Conservation (phyloP, 1,140 invertebrate species). For the Pogonomyrmex californicus region DNA sequence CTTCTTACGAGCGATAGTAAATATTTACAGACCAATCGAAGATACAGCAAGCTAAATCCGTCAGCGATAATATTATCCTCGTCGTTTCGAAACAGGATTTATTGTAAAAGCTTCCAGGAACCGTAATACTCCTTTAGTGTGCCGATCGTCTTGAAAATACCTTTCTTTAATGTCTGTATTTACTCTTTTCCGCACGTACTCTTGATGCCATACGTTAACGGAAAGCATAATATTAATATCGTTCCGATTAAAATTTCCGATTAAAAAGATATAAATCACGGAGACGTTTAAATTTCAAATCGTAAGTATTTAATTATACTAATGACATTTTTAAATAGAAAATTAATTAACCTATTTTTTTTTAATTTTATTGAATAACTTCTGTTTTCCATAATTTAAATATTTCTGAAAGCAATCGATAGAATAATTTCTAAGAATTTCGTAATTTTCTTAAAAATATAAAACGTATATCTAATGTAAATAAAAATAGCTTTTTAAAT, state of each 20-base stretch:
- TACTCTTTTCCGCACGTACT: background rate
- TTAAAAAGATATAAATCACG: background rate
- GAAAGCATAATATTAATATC: constrained; percentile 4
- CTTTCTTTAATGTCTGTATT: constrained; percentile 19
- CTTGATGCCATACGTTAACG: background rate
- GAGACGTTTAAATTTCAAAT: background rate
- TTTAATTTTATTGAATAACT: background rate
- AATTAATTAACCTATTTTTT: background rate
- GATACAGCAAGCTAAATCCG: constrained; percentile 54
- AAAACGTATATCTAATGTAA: background rate
- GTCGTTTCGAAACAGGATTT: constrained; percentile 44
- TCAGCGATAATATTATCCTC: constrained; percentile 61
- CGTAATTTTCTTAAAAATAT: background rate
- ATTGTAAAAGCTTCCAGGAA: constrained; percentile 40
- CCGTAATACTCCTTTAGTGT: constrained; percentile 26
- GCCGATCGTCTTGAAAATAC: constrained; percentile 26
- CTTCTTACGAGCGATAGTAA: constrained; percentile 56
- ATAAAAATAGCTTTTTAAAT: constrained; percentile 15
- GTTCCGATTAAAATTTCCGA: background rate
- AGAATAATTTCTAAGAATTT: background rate
- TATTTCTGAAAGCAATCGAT: background rate
- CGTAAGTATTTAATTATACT: background rate
- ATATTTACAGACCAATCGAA: constrained; percentile 59
- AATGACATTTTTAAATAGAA: background rate
- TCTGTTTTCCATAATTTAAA: background rate